These are phyloP conservation scores for Aphidoletes aphidimyza DNA, from an alignment of 2,888 invertebrate species.

Conservation along the genomic window DNA sequence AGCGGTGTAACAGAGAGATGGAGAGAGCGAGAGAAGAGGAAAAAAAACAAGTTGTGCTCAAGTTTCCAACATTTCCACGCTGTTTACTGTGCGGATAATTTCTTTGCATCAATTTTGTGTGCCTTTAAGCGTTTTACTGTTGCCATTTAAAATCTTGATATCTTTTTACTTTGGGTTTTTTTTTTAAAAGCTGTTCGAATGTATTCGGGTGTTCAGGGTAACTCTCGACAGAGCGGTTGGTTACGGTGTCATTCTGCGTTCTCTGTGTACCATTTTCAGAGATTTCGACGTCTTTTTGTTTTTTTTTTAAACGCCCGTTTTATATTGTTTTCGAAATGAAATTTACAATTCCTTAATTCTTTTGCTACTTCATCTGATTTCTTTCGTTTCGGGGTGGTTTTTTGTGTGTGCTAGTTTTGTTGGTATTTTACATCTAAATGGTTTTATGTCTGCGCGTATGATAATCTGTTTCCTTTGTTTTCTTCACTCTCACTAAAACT, in stretches of 20 bases:
- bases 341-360: conserved; percentile 50
- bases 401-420: conserved; percentile 13
- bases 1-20: not conserved
- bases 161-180: conserved; percentile 33
- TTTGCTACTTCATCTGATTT: conserved; percentile 34
- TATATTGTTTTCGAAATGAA: conserved; percentile 50
- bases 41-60: not conserved
- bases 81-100: conserved; percentile 32
- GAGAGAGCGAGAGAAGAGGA: not conserved
- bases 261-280: not conserved
- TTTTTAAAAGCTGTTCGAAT: not conserved
- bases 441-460: conserved; percentile 44
- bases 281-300: not conserved
- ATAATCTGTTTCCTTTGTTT: conserved; percentile 50
- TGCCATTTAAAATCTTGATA: conserved; percentile 33
- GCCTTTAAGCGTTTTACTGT: conserved; percentile 39
- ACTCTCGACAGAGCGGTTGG: not conserved
- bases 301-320: not conserved
- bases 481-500: not conserved
- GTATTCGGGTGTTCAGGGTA: too few species aligned
- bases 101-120: conserved; percentile 52
- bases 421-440: conserved; percentile 25
- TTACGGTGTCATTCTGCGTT: not conserved
- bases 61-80: too few species aligned
- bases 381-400: not conserved